These are phyloP conservation scores for Pagrus major DNA, from an alignment of 2,113 vertebrate genomes.

Conservation along the genomic window DNA sequence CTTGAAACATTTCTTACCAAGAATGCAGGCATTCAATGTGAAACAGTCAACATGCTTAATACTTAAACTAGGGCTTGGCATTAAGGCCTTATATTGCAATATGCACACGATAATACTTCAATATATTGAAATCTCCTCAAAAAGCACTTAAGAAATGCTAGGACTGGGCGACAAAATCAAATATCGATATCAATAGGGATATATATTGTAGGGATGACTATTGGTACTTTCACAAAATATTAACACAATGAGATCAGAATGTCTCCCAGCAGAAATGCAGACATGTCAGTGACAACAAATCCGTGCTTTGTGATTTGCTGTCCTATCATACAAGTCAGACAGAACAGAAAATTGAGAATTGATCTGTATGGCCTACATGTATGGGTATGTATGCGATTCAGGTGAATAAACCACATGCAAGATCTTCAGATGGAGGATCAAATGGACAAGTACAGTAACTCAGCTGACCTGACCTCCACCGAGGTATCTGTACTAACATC, in stretches of 20 bases:
- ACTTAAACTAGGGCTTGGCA: too few relatives aligned
- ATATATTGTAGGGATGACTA: too few relatives aligned
- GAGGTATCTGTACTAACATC: constrained; percentile 26
- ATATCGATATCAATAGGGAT: too few relatives aligned
- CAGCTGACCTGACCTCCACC: neutral
- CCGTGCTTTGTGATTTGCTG: neutral
- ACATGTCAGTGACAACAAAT: neutral
- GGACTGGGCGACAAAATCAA: too few relatives aligned
- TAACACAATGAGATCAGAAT: too few relatives aligned
- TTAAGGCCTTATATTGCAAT: too few relatives aligned
- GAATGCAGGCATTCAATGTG: constrained; percentile 1
- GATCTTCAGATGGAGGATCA: neutral
- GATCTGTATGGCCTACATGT: neutral
- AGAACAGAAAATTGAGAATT: neutral
- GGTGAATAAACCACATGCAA: neutral
- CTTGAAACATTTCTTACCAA: neutral
- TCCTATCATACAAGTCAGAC: neutral
- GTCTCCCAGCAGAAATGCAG: constrained; percentile 1
- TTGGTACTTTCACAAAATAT: too few relatives aligned
- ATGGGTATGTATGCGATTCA: neutral
- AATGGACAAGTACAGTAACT: neutral
- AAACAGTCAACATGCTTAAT: neutral
- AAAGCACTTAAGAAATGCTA: too few relatives aligned
- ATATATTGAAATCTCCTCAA: too few relatives aligned
- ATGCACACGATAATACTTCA: too few relatives aligned